Evolutionary conservation across 2,113 vertebrate species (phyloP).

Genomic region (Pardalotus punctatus): DNA sequence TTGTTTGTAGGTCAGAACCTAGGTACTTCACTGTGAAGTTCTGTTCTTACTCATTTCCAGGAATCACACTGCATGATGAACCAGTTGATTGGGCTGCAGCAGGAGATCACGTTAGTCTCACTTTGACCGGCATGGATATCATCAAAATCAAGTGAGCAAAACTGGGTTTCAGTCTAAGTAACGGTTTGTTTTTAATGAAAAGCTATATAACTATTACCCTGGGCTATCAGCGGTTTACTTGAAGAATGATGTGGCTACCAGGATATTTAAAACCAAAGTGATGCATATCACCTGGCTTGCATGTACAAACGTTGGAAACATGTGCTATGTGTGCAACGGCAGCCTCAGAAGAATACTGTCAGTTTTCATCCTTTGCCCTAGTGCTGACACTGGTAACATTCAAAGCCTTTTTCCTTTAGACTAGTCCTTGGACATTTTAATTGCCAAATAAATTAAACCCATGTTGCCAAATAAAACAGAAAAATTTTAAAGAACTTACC

Average conservation of each 20-base stretch:
- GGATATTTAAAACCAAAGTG: constrained; percentile 58
- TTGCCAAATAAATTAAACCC: background rate
- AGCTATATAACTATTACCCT: constrained; percentile 15
- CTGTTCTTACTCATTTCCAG: constrained; percentile 84
- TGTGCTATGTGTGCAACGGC: constrained; percentile 50
- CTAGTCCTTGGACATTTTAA: background rate
- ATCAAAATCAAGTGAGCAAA: constrained; percentile 97
- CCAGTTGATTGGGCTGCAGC: constrained; percentile 95
- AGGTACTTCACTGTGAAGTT: constrained; percentile 76
- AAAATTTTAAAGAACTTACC: background rate
- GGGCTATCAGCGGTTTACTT: constrained; percentile 47
- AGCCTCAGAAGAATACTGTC: constrained; percentile 17
- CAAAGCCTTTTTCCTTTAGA: background rate
- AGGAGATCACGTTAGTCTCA: constrained; percentile 96
- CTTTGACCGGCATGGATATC: constrained; percentile 98
- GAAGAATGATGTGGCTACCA: constrained; percentile 63
- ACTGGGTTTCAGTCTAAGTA: constrained; percentile 61
- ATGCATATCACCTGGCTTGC: constrained; percentile 37
- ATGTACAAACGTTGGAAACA: constrained; percentile 60
- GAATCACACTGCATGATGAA: constrained; percentile 93
- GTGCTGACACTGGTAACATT: background rate
- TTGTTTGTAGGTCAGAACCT: constrained; percentile 69
- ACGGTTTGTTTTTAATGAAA: constrained; percentile 62
- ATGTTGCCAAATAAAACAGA: background rate
- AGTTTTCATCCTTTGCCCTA: background rate